A percentile compares a stretch with the other conserved stretches of the same genome.
Conservation (phyloP, 1,140 invertebrate genomes). For the Mamestra configurata region DNA sequence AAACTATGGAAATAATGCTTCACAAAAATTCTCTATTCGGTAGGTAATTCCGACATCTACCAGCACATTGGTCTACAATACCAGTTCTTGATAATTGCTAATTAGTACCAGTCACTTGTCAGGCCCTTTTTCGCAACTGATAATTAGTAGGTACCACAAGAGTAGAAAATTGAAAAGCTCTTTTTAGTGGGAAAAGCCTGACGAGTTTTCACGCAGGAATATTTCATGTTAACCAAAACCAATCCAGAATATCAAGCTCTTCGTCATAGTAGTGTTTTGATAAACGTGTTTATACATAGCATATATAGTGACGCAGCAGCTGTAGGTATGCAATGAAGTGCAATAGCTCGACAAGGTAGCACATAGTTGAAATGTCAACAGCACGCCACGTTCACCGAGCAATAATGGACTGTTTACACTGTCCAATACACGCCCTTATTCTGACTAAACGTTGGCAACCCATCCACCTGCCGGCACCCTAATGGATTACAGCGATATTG, state of each 20-base stretch:
- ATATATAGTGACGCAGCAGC: not conserved
- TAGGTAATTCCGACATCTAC: no score
- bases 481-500: conserved; percentile 34
- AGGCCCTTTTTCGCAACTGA: no score
- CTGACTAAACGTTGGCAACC: conserved; percentile 10
- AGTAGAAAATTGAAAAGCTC: no score
- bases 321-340: conserved; percentile 30
- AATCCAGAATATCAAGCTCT: not conserved
- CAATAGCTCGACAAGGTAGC: conserved; percentile 31
- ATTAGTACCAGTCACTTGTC: no score
- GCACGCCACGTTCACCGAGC: conserved; percentile 29
- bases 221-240: not conserved
- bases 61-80: no score
- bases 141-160: no score
- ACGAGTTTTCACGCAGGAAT: no score
- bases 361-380: conserved; percentile 52
- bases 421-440: conserved; percentile 38
- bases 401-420: conserved; percentile 50
- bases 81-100: no score
- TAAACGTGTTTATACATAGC: not conserved
- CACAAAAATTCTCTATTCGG: no score
- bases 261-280: not conserved
- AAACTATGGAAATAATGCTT: no score
- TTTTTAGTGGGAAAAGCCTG: no score
- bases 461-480: conserved; percentile 26